These are phyloP conservation scores for Drosophila lutescens DNA, from an alignment of 2,888 invertebrate species.

Conservation along the genomic window DNA sequence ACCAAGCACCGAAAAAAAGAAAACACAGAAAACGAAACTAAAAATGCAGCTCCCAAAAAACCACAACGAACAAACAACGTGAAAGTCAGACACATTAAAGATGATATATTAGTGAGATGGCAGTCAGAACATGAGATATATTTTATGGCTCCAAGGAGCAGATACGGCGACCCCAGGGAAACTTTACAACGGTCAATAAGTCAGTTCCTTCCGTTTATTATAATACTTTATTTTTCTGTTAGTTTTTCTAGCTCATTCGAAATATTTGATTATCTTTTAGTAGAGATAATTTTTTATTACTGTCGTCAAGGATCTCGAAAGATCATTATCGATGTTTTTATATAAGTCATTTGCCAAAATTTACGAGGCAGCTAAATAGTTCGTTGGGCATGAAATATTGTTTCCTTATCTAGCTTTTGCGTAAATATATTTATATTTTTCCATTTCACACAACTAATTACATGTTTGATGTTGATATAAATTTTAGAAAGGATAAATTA, in stretches of 20 bases:
- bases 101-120: constrained; percentile 70
- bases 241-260: constrained; percentile 13
- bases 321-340: constrained; percentile 24
- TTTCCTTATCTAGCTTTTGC: not conserved
- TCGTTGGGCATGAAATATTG: constrained; percentile 1
- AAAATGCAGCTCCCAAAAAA: constrained; percentile 50
- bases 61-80: constrained; percentile 43
- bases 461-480: not conserved
- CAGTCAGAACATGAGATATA: constrained; percentile 68
- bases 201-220: constrained; percentile 24
- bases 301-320: not conserved
- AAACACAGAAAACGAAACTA: constrained; percentile 40
- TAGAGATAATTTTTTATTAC: constrained; percentile 3
- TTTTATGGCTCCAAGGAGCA: constrained; percentile 53
- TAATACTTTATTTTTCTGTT: constrained; percentile 24
- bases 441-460: constrained; percentile 1
- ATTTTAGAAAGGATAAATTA: not conserved
- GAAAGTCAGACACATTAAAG: constrained; percentile 75
- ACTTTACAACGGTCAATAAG: constrained; percentile 36
- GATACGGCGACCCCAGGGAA: constrained; percentile 27
- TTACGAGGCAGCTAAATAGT: constrained; percentile 11
- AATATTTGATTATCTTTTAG: constrained; percentile 17
- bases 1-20: constrained; percentile 28
- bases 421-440: constrained; percentile 8
- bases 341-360: constrained; percentile 1